Conservation (phyloP, 2,888 invertebrate species). For the Baccha elongata region DNA sequence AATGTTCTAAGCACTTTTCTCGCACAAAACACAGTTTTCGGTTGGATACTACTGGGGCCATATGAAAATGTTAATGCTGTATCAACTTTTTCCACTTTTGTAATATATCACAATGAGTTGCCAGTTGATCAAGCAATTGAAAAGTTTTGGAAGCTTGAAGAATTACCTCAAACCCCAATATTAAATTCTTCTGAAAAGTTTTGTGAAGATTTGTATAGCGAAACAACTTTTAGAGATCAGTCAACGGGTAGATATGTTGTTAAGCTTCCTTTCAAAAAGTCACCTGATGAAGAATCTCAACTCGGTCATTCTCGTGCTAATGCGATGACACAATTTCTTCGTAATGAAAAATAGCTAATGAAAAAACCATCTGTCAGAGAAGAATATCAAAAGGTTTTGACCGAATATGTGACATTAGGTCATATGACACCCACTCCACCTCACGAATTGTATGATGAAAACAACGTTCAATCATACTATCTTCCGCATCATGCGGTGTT, state of each 20-base stretch:
- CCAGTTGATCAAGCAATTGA: not conserved
- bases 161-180: not conserved
- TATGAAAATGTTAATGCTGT: not conserved
- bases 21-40: not conserved
- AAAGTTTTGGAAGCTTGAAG: slow-evolving; percentile 1
- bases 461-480: too few species aligned
- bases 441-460: not conserved
- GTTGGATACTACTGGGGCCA: not conserved
- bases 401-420: not conserved
- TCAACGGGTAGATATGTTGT: not conserved
- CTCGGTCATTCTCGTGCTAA: not conserved
- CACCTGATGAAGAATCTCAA: not conserved
- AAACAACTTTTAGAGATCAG: not conserved
- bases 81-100: not conserved
- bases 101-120: not conserved
- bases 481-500: slow-evolving; percentile 4
- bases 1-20: slow-evolving; percentile 4
- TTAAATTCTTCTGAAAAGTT: not conserved
- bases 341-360: not conserved
- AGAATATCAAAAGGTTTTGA: not conserved
- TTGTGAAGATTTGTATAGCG: not conserved
- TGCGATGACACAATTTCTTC: not conserved
- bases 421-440: not conserved
- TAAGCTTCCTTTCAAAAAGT: not conserved
- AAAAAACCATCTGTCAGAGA: not conserved